Base-by-base conservation (phyloP, 2,113 vertebrate species). In the Sakesphorus luctuosus region DNA sequence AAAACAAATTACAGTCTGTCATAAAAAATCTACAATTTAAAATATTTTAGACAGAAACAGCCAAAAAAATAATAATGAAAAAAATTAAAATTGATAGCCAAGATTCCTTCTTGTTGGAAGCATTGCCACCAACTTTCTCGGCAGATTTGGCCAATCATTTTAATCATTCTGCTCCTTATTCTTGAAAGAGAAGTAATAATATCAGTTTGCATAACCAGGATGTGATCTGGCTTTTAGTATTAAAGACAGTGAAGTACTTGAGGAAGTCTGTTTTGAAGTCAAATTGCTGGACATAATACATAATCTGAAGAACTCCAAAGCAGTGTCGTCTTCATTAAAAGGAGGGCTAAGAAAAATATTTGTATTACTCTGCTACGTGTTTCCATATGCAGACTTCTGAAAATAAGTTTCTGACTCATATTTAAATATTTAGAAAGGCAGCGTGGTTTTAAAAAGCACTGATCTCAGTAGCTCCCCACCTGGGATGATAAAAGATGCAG, bases 341-440 rank as follows among this genome's bases (percentile, higher is more conserved):
- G 29, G 26, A 49, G 14, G 38, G 59, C 6, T 59, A 47, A 84
- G 78, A 77, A 79, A 93, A 94, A 85, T 47, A 35, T 78, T 89
- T 80, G 13, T 58, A 73, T 47, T 46, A 18, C 73, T 77, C 47
- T 47, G 26, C 24, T 83, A 25, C 1, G 1, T 62, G 46, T 66
- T 93, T 93, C 50, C 55, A 74, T 55, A 80, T 36, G 5, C 26
- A 77, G 36, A 26, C 74, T 69, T 69, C 87, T 59, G 63, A 90
- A 94, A 91, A 93, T 63, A 75, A 85, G 35, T 23, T 89, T 69
- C 65, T 88, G 90, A 83, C 13, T 88, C 50, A n/a, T 73, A 71
- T 58, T 83, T 76, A 80, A 79, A 62, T 83, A 96, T 93, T 73
- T 63, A 92, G 84, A 88, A 87, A 90, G 38, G 31, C 28, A 26